Evolutionary conservation across 37 sponge, comb jelly and placozoan genomes (phyloP), one percentile per base, ranked within the genome.

Genomic region (Spongilla lacustris): DNA sequence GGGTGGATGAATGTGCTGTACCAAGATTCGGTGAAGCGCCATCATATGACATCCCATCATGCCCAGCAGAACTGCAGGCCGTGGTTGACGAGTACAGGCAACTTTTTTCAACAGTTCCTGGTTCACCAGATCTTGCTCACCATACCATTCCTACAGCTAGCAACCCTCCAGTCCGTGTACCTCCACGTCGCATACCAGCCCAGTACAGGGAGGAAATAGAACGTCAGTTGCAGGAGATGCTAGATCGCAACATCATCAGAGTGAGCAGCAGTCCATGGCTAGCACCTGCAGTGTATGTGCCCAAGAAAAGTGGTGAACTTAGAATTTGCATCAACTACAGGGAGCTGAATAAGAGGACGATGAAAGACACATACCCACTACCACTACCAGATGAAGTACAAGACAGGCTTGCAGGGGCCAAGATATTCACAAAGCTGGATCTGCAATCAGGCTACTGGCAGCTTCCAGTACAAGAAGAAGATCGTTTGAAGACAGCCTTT

Each of bases 301-400:
- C 79, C 48, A 78, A 78, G 58, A 78, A 78, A 11, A 29, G 3
- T 8, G 50, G n/a, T n/a, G n/a, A n/a, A n/a, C n/a, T n/a, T n/a
- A n/a, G n/a, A n/a, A n/a, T n/a, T 8, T 46, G 46, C 46, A n/a
- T 78, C 2, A 13, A 78, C 46, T 78, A 46, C 26, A n/a, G 79
- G 4, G 79, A 37, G 23, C 13, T 38, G 49, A 78, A 46, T 19
- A 78, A 37, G 79, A 24, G 17, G 5, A 29, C 79, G 2, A 6
- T 17, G 5, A 78, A 78, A 34, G 35, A 78, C 49, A 8, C 79
- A 26, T 4, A 78, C 49, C 46, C 88, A 12, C 24, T 87, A 24
- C 88, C 88, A 26, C 33, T 35, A 48, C 81, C 87, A 30, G 81
- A 86, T 71, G 87, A 79, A 36, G 78, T 72, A 30, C 85, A 85